Evolutionary conservation across 2,113 vertebrate genomes (phyloP), one percentile per base, ranked within the genome.

Genomic region (rabbit (Oryctolagus cuniculus)): DNA sequence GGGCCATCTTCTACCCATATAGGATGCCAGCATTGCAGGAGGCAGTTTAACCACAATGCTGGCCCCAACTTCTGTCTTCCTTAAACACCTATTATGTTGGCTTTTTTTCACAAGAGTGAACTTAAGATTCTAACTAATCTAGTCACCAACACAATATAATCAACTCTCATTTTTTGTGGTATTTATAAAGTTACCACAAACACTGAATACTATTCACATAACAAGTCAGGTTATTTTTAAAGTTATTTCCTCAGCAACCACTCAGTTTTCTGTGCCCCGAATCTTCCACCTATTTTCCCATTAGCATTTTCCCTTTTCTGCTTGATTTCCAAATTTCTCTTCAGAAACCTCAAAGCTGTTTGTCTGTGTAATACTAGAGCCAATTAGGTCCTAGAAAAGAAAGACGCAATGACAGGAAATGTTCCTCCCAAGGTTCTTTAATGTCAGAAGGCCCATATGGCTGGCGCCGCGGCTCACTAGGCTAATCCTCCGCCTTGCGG

Each of bases 161-260:
- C 12, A 29, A 53, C 64, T 64, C 16, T 74, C 53, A 16, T 81
- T 82, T 73, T 67, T 10, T 89, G 27, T 58, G 58, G 49, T 34
- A 93, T 77, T 49, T 24, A 34, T 34, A 51, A 61, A 88, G 75
- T 44, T 36, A 55, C 69, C 86, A 89, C 7, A 11, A 58, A 75
- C 22, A 72, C 34, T 75, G 58, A 89, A 58, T 38, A 73, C 4
- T 38, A 77, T 13, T 75, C 21, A 77, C 3, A 36, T 53, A 24
- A 87, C 17, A 64, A 85, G 24, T 72, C 10, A 63, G 53, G 38
- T 73, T 82, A 29, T 72, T 93, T 53, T 93, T 78, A 87, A 83
- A 83, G 51, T 90, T 77, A 88, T n/a, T 83, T 96, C 53, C 72
- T 96, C 55, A 11, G 19, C 38, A 58, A 21, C 44, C 70, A n/a